These are phyloP conservation scores for Pemphigus obesinymphae DNA, from an alignment of 1,140 invertebrate species.

Conservation along the genomic window DNA sequence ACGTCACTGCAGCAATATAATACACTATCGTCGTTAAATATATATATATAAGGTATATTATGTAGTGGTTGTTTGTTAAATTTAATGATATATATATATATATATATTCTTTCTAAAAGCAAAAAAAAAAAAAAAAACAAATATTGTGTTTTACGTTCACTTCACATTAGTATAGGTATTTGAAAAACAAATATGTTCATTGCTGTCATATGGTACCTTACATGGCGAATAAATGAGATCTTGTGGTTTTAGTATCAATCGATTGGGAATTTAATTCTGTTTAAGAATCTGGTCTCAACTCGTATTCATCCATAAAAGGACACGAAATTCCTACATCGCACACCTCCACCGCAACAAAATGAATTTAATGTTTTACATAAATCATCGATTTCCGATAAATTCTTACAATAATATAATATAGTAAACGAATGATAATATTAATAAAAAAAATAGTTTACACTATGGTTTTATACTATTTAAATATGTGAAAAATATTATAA, in stretches of 20 bases:
- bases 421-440: too few species aligned
- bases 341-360: neutral
- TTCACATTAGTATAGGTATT: neutral
- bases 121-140: neutral
- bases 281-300: neutral
- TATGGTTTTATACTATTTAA: too few species aligned
- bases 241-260: neutral
- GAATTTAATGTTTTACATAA: neutral
- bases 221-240: conserved; percentile 21
- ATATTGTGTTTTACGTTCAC: neutral
- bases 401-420: too few species aligned
- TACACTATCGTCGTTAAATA: too few species aligned
- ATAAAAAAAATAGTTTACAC: too few species aligned
- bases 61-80: too few species aligned
- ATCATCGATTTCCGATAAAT: too few species aligned
- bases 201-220: neutral
- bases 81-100: too few species aligned
- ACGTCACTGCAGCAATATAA: too few species aligned
- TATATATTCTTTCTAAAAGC: too few species aligned
- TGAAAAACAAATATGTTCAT: neutral
- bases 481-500: too few species aligned
- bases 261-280: conserved; percentile 8
- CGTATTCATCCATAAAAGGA: conserved; percentile 13
- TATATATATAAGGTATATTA: too few species aligned
- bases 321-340: neutral